phyloP scores from a whole-genome alignment of 2,797 vertebrate genomes.

The Odontamblyopus lacepedii region DNA sequence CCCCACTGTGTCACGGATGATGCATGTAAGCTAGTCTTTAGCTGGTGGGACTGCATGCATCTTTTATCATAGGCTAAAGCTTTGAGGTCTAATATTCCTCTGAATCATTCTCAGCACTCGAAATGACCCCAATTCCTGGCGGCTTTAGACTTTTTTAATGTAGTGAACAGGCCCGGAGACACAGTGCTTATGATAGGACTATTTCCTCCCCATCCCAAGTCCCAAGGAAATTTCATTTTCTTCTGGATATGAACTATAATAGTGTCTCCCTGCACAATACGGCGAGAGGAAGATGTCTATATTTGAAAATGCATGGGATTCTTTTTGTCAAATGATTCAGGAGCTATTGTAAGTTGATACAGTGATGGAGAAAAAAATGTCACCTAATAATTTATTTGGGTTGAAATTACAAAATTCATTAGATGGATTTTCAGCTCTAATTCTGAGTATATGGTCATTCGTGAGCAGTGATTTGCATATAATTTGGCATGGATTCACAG shows the following conservation, averaged over 20 bases:
- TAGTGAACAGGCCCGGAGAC: constrained; percentile 29
- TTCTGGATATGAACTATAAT: constrained; percentile 6
- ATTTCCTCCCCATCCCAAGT: constrained; percentile 3
- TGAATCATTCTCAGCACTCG: constrained; percentile 21
- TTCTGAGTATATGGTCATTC: not conserved
- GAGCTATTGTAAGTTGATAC: not conserved
- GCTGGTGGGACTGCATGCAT: constrained; percentile 44
- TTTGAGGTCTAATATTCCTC: constrained; percentile 23
- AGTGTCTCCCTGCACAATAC: not conserved
- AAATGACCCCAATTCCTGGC: constrained; percentile 29
- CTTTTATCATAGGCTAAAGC: constrained; percentile 42
- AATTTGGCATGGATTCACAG: not conserved
- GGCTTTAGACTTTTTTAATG: constrained; percentile 23
- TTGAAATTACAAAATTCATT: not conserved
- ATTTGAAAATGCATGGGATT: constrained; percentile 10
- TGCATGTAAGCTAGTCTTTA: constrained; percentile 34
- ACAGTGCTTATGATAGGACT: constrained; percentile 17
- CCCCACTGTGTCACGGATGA: constrained; percentile 47
- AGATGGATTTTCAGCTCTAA: not conserved
- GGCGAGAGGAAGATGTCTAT: not conserved
- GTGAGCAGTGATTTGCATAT: not conserved
- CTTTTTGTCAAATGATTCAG: not conserved
- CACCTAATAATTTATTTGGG: not conserved
- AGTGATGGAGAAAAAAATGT: not conserved
- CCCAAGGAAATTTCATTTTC: constrained; percentile 17